phyloP scores from a whole-genome alignment of 2,113 vertebrate species.

The Psilopogon haemacephalus region DNA sequence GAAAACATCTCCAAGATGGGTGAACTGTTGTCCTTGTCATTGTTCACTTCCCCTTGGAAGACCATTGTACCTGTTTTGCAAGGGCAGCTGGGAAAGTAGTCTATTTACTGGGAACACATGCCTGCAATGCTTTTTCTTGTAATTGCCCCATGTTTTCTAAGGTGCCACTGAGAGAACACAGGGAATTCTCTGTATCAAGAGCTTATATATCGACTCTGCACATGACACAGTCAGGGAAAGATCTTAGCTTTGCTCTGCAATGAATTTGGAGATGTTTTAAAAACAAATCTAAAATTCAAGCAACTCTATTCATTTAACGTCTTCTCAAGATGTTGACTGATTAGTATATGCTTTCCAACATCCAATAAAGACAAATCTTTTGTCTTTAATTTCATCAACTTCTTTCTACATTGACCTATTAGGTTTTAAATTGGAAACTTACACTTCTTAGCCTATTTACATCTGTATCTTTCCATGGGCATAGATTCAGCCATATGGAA shows the following conservation, averaged over 20 bases:
- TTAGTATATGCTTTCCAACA: neutral
- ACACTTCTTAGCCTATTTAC: neutral
- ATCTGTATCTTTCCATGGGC: neutral
- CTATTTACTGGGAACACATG: too few relatives aligned
- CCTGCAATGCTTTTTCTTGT: too few relatives aligned
- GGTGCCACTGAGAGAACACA: too few relatives aligned
- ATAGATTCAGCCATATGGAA: neutral
- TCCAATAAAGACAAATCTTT: neutral
- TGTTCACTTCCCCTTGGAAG: too few relatives aligned
- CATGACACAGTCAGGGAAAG: neutral
- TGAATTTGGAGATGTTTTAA: neutral
- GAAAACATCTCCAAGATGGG: too few relatives aligned
- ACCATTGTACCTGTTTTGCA: too few relatives aligned
- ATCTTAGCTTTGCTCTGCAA: neutral
- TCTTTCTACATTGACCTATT: neutral
- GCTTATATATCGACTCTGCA: neutral
- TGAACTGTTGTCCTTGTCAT: too few relatives aligned
- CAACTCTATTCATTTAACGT: neutral
- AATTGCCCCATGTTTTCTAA: too few relatives aligned
- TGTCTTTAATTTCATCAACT: neutral
- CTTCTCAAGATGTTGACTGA: neutral
- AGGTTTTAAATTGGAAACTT: neutral
- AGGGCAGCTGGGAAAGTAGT: too few relatives aligned
- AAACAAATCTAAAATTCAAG: neutral
- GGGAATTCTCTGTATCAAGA: neutral